Evolutionary conservation across 2,113 vertebrate genomes (phyloP).

Genomic region (Forbesichthys papilliferus): DNA sequence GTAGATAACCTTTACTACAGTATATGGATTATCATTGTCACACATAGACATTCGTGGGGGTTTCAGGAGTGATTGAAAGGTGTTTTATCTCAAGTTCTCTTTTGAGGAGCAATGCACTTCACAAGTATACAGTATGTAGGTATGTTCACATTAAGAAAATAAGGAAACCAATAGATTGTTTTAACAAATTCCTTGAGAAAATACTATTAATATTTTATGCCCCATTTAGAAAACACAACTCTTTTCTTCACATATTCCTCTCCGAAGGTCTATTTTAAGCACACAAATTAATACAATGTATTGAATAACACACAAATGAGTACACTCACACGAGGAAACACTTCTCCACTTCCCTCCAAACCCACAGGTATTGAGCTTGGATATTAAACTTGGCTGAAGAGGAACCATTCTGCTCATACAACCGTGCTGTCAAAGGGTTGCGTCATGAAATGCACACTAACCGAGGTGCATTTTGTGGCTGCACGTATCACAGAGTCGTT

Average conservation of each 20-base stretch:
- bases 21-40: too few relatives aligned
- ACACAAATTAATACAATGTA: slow-evolving; percentile 50
- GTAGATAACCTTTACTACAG: too few relatives aligned
- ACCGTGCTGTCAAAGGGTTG: slow-evolving; percentile 27
- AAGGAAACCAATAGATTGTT: background rate
- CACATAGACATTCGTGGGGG: too few relatives aligned
- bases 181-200: too few relatives aligned
- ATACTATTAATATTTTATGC: too few relatives aligned
- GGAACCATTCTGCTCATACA: slow-evolving; percentile 23
- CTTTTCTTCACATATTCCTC: slow-evolving; percentile 37
- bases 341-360: slow-evolving; percentile 51
- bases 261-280: slow-evolving; percentile 52
- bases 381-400: slow-evolving; percentile 49
- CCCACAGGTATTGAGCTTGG: slow-evolving; percentile 60
- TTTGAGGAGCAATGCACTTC: too few relatives aligned
- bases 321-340: slow-evolving; percentile 47
- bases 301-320: slow-evolving; percentile 56
- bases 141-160: background rate
- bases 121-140: too few relatives aligned
- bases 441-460: slow-evolving; percentile 43
- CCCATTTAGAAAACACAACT: slow-evolving; percentile 14
- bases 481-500: slow-evolving; percentile 22
- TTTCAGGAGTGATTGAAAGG: too few relatives aligned
- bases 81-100: too few relatives aligned
- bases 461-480: slow-evolving; percentile 25